Evolutionary conservation across 2,797 vertebrate species (phyloP).

Genomic region (Cetoscarus ocellatus): DNA sequence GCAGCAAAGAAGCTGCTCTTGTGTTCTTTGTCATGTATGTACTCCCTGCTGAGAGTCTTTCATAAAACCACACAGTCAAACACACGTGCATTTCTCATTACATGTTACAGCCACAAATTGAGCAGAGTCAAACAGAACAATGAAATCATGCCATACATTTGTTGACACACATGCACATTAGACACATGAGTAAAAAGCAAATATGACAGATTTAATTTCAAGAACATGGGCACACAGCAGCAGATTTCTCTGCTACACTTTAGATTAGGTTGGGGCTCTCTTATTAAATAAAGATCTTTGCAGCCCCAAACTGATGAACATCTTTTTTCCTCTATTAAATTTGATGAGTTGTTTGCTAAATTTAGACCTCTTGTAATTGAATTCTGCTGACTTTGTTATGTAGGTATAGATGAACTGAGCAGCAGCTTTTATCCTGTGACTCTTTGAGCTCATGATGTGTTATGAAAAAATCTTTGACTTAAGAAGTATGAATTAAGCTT

Average conservation of each 20-base stretch:
- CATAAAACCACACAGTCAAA: slow-evolving; percentile 39
- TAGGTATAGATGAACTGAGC: slow-evolving; percentile 59
- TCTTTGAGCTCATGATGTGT: slow-evolving; percentile 57
- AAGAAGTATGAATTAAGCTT: slow-evolving; percentile 2
- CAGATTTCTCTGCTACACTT: slow-evolving; percentile 71
- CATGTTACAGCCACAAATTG: slow-evolving; percentile 71
- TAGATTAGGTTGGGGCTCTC: slow-evolving; percentile 63
- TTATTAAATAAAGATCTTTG: slow-evolving; percentile 79
- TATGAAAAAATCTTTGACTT: slow-evolving; percentile 21
- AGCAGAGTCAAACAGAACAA: slow-evolving; percentile 74
- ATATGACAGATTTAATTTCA: slow-evolving; percentile 78
- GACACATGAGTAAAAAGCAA: slow-evolving; percentile 73
- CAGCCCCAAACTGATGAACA: slow-evolving; percentile 69
- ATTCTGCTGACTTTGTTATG: slow-evolving; percentile 73
- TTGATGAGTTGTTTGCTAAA: slow-evolving; percentile 81
- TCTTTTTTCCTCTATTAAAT: slow-evolving; percentile 73
- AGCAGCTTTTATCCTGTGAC: slow-evolving; percentile 46
- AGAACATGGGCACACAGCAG: slow-evolving; percentile 65
- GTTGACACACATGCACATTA: slow-evolving; percentile 72
- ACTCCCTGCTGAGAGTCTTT: slow-evolving; percentile 61
- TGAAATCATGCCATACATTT: slow-evolving; percentile 73
- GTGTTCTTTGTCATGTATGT: slow-evolving; percentile 9
- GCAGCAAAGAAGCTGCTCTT: too few species aligned
- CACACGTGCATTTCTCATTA: slow-evolving; percentile 53
- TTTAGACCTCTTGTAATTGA: slow-evolving; percentile 77